Evolutionary conservation across 2,888 invertebrate genomes (phyloP).

Genomic region (Tipula lateralis): DNA sequence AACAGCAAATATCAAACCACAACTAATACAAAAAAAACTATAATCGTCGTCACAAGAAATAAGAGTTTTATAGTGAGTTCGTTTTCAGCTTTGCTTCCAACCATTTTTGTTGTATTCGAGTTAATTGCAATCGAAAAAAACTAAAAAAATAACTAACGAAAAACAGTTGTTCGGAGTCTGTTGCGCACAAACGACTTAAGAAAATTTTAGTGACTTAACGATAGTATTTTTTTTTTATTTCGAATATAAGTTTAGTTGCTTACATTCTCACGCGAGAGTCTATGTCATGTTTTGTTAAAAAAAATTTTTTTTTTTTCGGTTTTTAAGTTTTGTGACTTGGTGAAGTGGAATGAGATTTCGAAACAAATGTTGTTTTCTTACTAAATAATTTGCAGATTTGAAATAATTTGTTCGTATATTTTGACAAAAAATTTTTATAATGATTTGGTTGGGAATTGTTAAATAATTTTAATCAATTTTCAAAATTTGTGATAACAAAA

Average conservation of each 20-base stretch:
- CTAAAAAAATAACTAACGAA: neutral
- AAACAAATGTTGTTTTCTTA: neutral
- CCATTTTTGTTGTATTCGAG: neutral
- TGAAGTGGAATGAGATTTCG: conserved; percentile 27
- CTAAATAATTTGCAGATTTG: neutral
- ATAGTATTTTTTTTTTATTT: neutral
- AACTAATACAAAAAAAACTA: neutral
- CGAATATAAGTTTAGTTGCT: neutral
- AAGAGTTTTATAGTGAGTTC: neutral
- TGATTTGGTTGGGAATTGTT: neutral
- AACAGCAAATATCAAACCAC: neutral
- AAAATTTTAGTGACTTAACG: conserved; percentile 33
- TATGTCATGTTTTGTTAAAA: conserved; percentile 9
- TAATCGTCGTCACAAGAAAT: conserved; percentile 26
- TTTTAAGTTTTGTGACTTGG: neutral
- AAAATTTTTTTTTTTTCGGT: neutral
- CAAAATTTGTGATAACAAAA: neutral
- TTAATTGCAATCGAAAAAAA: conserved; percentile 14
- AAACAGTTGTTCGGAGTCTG: conserved; percentile 28
- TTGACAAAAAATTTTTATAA: neutral
- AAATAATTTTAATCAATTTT: neutral
- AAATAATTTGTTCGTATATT: neutral
- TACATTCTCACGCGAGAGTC: neutral
- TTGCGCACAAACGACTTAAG: conserved; percentile 28
- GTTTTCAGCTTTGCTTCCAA: neutral